Base-by-base conservation (phyloP, 53 echinoderm and acorn worm species). In the Crossaster papposus region DNA sequence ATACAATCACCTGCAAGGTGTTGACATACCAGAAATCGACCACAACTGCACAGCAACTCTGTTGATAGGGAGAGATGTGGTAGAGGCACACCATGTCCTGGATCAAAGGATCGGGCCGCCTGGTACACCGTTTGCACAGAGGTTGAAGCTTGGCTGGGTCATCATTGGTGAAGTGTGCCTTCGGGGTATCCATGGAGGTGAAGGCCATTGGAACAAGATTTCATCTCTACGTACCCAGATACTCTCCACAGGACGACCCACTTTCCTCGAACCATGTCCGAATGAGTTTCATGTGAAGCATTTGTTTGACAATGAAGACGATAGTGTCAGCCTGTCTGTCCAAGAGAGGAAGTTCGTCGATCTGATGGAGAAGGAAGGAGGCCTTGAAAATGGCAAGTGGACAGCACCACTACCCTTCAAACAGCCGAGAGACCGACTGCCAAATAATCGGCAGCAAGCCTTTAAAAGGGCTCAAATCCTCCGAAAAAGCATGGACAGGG, bases 391-490 rank as follows among this genome's bases (percentile, higher is more conserved):
- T 31, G 36, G 72, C 23, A 33, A 13, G 34, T 70, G 85, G 71
- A 77, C 79, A 62, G 91, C 91, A 54, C 91, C 91, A 18, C 51
- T 91, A 64, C 91, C 91, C 52, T 91, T 91, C 71, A 91, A 84
- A 70, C 8, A 84, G 32, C 64, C 51, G 15, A 84, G 91, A 65
- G 51, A 51, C 11, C 78, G 79, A 22, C 85, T 91, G 36, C 91
- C 91, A 14, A 91, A 91, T 51, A 91, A 91, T 65, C 78, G 91
- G 31, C 53, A 52, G 53, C 53, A 52, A 52, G 53, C 53, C 13
- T 52, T 52, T 7, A 85, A 91, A 29, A 91, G 91, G 64, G 84
- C 91, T 37, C 78, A 64, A 28, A 78, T 84, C 9, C 85, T 94
- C 63, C n/a, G 55, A n/a, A 78, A 82, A 62, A 81, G 83, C 30